Evolutionary conservation across 1,140 invertebrate genomes (phyloP), one percentile per base, ranked within the genome.

Genomic region (Copidosoma floridanum): DNA sequence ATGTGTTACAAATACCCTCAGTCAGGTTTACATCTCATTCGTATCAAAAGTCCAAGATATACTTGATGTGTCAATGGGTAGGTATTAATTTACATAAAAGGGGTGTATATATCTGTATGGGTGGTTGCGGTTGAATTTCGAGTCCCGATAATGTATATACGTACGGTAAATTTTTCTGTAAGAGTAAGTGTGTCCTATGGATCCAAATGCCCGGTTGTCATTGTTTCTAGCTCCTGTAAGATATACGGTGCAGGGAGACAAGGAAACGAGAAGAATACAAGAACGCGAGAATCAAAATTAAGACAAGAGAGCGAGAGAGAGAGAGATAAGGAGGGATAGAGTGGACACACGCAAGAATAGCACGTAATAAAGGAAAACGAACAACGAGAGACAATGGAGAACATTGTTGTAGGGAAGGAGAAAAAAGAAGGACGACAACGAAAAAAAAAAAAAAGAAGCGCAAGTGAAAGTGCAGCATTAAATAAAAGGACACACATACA

Each of bases 381-480:
- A 55, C 23, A 24, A 3, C 26, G 29, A 55, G 23, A 44, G 18
- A 43, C 27, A 29, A 21, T 20, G n/a, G 27, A 23, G 46, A 48
- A 12, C 38, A 1, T 16, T 5, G 5, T 20, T 14, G 4, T 24
- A 14, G 16, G 18, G 52, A 24, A 54, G n/a, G n/a, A 16, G 6
- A n/a, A 26, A 54, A 8, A 48, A 50, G 18, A 24, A 38, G 21
- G 12, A 40, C n/a, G n/a, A n/a, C n/a, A 27, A 29, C 24, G 29
- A 21, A 20, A 51, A 12, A 50, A 38, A 35, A 52, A 38, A 37
- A n/a, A 6, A 20, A 46, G 43, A 46, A 44, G 23, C 18, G n/a
- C 27, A 8, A 44, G 56, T 38, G 29, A 58, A 58, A 50, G 26
- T 50, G 47, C 44, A 47, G 47, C 44, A 47, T 50, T 41, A 24